Evolutionary conservation across 2,888 invertebrate genomes (phyloP).

Genomic region (Sarcophaga carnaria): DNA sequence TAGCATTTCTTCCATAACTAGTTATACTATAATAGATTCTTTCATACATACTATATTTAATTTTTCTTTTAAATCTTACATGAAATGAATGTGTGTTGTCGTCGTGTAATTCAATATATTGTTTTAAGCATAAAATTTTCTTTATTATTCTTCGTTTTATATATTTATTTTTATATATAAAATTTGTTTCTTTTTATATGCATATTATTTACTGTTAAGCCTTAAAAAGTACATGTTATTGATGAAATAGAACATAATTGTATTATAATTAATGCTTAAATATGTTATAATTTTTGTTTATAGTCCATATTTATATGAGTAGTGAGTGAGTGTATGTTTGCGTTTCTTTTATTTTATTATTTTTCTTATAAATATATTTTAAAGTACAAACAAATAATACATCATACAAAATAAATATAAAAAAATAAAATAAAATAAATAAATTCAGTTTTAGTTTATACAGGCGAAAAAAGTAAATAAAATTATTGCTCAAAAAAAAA

Average conservation of each 20-base stretch:
- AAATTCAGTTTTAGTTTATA: constrained; percentile 7
- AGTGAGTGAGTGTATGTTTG: constrained; percentile 39
- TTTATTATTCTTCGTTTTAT: constrained; percentile 43
- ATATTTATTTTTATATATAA: constrained; percentile 7
- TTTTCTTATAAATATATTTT: constrained; percentile 17
- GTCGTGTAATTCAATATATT: constrained; percentile 5
- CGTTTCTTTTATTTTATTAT: constrained; percentile 10
- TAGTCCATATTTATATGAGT: constrained; percentile 48
- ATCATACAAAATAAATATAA: background rate
- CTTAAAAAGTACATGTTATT: constrained; percentile 48
- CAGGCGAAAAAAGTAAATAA: constrained; percentile 9
- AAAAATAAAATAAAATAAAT: constrained; percentile 18
- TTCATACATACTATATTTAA: constrained; percentile 15
- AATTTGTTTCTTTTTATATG: background rate
- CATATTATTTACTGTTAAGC: constrained; percentile 43
- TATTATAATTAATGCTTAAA: constrained; percentile 3
- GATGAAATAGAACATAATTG: constrained; percentile 48
- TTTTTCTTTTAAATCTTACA: constrained; percentile 55
- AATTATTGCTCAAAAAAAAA: background rate
- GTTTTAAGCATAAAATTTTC: constrained; percentile 56
- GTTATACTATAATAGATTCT: constrained; percentile 29
- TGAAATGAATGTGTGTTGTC: constrained; percentile 25
- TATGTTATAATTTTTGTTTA: constrained; percentile 2
- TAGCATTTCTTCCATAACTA: constrained; percentile 46
- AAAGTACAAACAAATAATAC: background rate